Conservation (phyloP, 92 coral and sea anemone species). For the Heteractis magnifica region DNA sequence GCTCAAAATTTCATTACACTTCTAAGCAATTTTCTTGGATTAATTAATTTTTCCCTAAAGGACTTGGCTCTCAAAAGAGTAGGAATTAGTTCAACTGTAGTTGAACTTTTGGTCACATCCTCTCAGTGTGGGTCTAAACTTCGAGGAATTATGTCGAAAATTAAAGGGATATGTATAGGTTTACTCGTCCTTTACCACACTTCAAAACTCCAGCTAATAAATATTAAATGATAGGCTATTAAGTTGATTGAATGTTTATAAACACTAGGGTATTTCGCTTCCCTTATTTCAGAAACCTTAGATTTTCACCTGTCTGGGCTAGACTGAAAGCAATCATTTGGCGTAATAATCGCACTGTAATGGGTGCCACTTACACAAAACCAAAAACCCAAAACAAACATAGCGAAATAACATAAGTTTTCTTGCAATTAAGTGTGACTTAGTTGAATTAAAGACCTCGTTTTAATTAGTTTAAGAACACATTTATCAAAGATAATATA, state of each 20-base stretch:
- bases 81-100: too few relatives aligned
- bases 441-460: slow-evolving; percentile 6
- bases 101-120: too few relatives aligned
- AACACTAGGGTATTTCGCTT: neutral
- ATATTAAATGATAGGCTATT: neutral
- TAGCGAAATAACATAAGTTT: neutral
- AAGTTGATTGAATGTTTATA: neutral
- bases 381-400: neutral
- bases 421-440: neutral
- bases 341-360: neutral
- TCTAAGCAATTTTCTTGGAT: too few relatives aligned
- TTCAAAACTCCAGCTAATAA: neutral
- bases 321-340: neutral
- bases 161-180: too few relatives aligned
- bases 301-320: neutral
- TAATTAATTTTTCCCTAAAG: too few relatives aligned
- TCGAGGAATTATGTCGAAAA: too few relatives aligned
- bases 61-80: too few relatives aligned
- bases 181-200: too few relatives aligned
- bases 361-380: neutral
- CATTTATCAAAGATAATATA: neutral
- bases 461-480: slow-evolving; percentile 5
- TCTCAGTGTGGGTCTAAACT: too few relatives aligned
- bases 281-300: neutral
- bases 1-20: too few relatives aligned